A percentile compares a stretch with the other conserved stretches of the same genome.
Evolutionary conservation across 2,888 invertebrate genomes (phyloP).

Genomic region (Stenotaenia linearis): DNA sequence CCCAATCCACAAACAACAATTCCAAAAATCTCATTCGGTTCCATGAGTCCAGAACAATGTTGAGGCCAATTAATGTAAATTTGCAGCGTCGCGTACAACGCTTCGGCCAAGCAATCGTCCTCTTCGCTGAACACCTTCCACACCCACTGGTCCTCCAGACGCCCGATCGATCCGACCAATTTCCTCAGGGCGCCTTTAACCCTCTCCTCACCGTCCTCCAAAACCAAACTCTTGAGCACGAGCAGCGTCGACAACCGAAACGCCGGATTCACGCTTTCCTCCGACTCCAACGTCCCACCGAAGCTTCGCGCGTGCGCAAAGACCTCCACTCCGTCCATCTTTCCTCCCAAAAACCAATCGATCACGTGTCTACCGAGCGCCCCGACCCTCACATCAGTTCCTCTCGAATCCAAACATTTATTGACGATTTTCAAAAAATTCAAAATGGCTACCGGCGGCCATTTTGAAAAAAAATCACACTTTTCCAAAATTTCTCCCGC

Average conservation of each 20-base stretch:
- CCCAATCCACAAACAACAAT: not conserved
- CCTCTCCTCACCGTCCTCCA: not conserved
- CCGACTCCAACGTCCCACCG: not conserved
- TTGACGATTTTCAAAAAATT: not conserved
- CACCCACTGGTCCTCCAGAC: slow-evolving; percentile 57
- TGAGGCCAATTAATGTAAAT: slow-evolving; percentile 75
- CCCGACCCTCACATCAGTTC: not conserved
- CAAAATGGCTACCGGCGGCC: not conserved
- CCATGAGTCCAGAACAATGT: not conserved
- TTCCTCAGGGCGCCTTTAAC: not conserved
- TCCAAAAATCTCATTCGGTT: not conserved
- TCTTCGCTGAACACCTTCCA: slow-evolving; percentile 84
- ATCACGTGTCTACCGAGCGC: not conserved
- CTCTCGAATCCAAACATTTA: not conserved
- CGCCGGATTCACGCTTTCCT: not conserved
- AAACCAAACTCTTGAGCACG: not conserved
- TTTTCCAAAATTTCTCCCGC: not conserved
- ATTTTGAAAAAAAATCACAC: not conserved
- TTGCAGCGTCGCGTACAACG: slow-evolving; percentile 85
- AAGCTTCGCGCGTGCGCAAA: not conserved
- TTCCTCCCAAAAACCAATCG: not conserved
- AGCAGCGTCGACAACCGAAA: not conserved
- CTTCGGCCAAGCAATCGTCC: slow-evolving; percentile 83
- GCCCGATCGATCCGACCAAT: not conserved
- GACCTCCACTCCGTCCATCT: not conserved